Base-by-base conservation (phyloP, 2,797 vertebrate species). In the Cygnus olor region DNA sequence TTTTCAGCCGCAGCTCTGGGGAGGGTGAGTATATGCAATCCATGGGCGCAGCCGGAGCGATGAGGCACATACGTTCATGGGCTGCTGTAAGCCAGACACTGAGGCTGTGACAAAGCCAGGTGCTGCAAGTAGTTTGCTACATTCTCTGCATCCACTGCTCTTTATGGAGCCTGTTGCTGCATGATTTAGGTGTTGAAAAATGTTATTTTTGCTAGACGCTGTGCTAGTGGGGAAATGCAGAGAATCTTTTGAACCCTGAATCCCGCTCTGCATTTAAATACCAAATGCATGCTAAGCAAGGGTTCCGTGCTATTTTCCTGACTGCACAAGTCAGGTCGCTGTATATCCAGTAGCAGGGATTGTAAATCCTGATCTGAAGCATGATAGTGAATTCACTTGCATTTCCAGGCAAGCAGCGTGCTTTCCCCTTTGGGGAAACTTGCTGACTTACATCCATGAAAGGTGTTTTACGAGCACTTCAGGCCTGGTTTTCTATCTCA, bases 21-120 rank as follows among this genome's bases (percentile, higher is more conserved):
- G 36, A 93, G 58, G 58, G 40, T 90, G 36, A 63, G 61, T 90
- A 44, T 61, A 15, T 72, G 76, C 44, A 63, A 12, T 40, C 20
- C 53, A 42, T 0, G 63, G 88, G 89, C 71, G 15, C 58, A 40
- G 45, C 36, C 49, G 63, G n/a, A 51, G 8, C 45, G 53, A 19
- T 44, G 61, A 85, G 36, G 14, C 19, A 10, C 3, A 0, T 7
- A 6, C 1, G 2, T 71, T 72, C 8, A 7, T 0, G 0, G 44
- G 16, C 34, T 74, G 4, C 44, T 80, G 24, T 40, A 54, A 85
- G 45, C 8, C 60, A 66, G 27, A n/a, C 18, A 44, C 57, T 4
- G 1, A 3, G 4, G 80, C 53, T 56, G 44, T 73, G 47, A 42
- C 14, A 79, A 10, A 86, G 49, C 28, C 69, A 65, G 49, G 11